A percentile compares a stretch with the other conserved stretches of the same genome.
Conservation (phyloP, 1,140 invertebrate species). For the Mamestra configurata region DNA sequence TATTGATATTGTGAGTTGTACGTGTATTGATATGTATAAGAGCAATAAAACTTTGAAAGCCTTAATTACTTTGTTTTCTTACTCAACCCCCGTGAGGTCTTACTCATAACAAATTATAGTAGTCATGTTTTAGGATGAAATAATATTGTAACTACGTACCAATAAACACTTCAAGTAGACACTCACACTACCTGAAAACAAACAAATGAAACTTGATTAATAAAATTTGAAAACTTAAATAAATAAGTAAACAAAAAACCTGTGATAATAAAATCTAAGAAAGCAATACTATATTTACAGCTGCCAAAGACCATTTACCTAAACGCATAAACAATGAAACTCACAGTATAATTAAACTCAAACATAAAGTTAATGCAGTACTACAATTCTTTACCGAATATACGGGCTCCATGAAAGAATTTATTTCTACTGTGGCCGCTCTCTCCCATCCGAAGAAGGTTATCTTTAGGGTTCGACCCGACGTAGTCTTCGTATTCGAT, state of each 20-base stretch:
- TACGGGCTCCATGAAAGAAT: slow-evolving; percentile 7
- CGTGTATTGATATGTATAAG: too few species aligned
- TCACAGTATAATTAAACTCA: slow-evolving; percentile 10
- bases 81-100: background rate
- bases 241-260: too few species aligned
- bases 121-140: background rate
- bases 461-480: slow-evolving; percentile 39
- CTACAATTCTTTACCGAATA: slow-evolving; percentile 2
- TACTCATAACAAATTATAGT: background rate
- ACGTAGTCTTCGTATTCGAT: slow-evolving; percentile 36
- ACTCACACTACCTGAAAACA: slow-evolving; percentile 11
- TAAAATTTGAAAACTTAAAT: too few species aligned
- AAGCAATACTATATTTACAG: background rate
- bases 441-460: slow-evolving; percentile 8
- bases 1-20: background rate
- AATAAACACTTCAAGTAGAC: slow-evolving; percentile 5
- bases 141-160: background rate
- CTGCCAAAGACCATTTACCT: background rate
- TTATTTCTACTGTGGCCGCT: slow-evolving; percentile 29
- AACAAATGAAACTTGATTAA: background rate
- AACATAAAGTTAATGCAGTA: slow-evolving; percentile 4
- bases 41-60: background rate
- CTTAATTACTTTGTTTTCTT: background rate
- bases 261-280: too few species aligned
- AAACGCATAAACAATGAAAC: slow-evolving; percentile 6